Percentiles rank a stretch among this genome's conserved stretches.
These are phyloP conservation scores for Chaetoderma sp. DNA, from an alignment of 2,888 invertebrate genomes.

Conservation along the genomic window DNA sequence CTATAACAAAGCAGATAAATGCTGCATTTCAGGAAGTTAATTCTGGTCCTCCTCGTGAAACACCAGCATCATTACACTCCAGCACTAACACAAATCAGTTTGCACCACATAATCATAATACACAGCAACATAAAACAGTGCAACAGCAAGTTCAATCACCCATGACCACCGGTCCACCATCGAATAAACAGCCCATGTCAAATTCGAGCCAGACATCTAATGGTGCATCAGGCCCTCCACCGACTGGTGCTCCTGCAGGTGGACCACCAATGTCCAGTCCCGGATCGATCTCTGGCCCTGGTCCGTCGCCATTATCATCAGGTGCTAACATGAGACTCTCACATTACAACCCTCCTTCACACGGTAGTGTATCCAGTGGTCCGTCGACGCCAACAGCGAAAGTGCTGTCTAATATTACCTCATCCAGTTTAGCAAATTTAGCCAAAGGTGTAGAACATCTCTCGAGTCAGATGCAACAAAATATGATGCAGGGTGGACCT, in stretches of 20 bases:
- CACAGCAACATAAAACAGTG: conserved; percentile 20
- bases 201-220: conserved; percentile 61
- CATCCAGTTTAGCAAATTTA: conserved; percentile 67
- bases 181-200: conserved; percentile 60
- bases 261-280: conserved; percentile 52
- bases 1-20: conserved; percentile 95
- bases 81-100: conserved; percentile 41
- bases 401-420: conserved; percentile 66
- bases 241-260: too few species aligned
- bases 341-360: conserved; percentile 57
- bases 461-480: conserved; percentile 68
- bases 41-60: conserved; percentile 41
- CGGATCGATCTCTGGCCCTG: conserved; percentile 43
- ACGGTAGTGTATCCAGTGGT: conserved; percentile 43
- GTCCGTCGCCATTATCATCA: conserved; percentile 40
- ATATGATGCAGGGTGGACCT: conserved; percentile 69
- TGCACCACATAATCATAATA: conserved; percentile 48
- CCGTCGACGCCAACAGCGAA: conserved; percentile 49
- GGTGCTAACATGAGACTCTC: conserved; percentile 59
- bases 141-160: conserved; percentile 51
- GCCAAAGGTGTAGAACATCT: conserved; percentile 68
- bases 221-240: conserved; percentile 23
- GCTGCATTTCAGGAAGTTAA: conserved; percentile 75
- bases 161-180: conserved; percentile 44
- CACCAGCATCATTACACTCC: conserved; percentile 31